Evolutionary conservation across 2,888 invertebrate genomes (phyloP).

Genomic region (Volucella zonaria): DNA sequence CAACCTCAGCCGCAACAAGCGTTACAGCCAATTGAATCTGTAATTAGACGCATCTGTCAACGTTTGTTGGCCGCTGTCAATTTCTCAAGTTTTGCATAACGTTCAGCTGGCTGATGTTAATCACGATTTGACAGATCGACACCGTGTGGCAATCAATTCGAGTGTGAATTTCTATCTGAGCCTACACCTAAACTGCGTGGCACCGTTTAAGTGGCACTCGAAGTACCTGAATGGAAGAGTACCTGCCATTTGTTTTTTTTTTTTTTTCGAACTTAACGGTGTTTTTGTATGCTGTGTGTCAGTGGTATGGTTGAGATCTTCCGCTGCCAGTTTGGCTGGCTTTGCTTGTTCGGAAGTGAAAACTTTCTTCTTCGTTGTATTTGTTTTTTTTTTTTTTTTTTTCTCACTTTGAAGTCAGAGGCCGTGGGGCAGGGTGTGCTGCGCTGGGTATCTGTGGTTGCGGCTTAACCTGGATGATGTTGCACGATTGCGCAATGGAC

Average conservation of each 20-base stretch:
- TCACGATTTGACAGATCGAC: conserved; percentile 23
- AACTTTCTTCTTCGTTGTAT: conserved; percentile 57
- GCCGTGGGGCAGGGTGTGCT: conserved; percentile 27
- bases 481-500: conserved; percentile 65
- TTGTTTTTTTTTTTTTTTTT: conserved; percentile 31
- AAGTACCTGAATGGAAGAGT: conserved; percentile 9
- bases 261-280: conserved; percentile 21
- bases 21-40: conserved; percentile 63
- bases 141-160: conserved; percentile 43
- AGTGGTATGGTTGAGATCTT: background rate
- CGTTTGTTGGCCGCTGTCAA: background rate
- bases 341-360: conserved; percentile 46
- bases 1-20: conserved; percentile 28
- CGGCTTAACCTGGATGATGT: conserved; percentile 22
- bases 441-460: background rate
- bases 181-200: conserved; percentile 4
- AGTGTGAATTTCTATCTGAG: conserved; percentile 22
- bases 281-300: background rate
- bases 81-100: conserved; percentile 24
- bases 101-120: background rate
- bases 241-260: background rate
- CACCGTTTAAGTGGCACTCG: background rate
- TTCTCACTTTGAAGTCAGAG: background rate
- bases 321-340: conserved; percentile 19
- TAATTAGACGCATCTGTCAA: conserved; percentile 65